phyloP scores from a whole-genome alignment of 2,113 vertebrate species.

The Cynocephalus volans region DNA sequence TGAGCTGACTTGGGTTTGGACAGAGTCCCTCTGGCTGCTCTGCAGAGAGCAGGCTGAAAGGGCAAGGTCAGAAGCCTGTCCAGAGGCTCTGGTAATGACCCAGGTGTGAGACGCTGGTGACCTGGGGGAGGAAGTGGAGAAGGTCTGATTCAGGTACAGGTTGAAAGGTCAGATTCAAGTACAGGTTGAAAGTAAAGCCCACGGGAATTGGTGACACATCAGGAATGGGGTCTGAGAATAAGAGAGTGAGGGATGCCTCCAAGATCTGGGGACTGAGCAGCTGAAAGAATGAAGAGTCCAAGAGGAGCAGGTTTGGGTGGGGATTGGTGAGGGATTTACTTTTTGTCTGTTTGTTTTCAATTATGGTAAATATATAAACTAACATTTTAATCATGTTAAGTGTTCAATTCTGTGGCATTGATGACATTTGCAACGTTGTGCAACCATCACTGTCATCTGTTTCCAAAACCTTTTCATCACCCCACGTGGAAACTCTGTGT shows the following conservation, averaged over 20 bases:
- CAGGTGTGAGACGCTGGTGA: fast-evolving
- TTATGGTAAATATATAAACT: not conserved
- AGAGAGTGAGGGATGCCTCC: no score
- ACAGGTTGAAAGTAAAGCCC: fast-evolving
- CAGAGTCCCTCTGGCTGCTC: fast-evolving
- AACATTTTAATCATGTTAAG: not conserved
- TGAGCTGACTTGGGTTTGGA: not conserved
- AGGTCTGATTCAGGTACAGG: fast-evolving
- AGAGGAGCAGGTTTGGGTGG: not conserved
- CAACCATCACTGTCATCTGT: not conserved
- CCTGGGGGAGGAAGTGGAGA: fast-evolving
- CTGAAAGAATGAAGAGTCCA: not conserved
- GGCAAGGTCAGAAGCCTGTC: fast-evolving
- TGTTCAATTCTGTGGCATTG: fast-evolving
- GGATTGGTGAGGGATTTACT: fast-evolving
- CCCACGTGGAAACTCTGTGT: not conserved
- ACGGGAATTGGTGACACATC: fast-evolving
- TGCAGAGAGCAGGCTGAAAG: fast-evolving
- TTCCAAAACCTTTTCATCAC: not conserved
- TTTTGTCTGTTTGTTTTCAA: not conserved
- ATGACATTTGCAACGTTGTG: fast-evolving
- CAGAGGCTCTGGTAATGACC: fast-evolving
- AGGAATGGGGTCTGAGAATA: not conserved
- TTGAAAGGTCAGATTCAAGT: not conserved
- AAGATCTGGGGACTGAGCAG: fast-evolving